Base-by-base conservation (phyloP, 1,140 invertebrate species). In the Cecropterus lyciades region DNA sequence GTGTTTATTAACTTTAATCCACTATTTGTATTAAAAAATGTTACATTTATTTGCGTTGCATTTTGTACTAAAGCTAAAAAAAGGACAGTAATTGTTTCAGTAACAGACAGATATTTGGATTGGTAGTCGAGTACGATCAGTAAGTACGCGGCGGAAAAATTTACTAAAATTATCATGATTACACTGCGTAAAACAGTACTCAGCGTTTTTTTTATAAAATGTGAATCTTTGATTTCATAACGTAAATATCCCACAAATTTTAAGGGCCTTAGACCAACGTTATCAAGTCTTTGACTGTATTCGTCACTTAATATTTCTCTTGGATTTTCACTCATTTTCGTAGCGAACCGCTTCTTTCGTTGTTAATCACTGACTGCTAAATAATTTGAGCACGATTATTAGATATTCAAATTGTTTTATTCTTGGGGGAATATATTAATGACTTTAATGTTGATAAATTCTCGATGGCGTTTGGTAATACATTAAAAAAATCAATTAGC, bases 231-330 rank as follows among this genome's bases (percentile, higher is more conserved):
- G 6, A 73, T 70, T n/a, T 70, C 59, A 64, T 77, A 82, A 62
- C 79, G 68, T 11, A 73, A 65, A 51, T 73, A 79, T n/a, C 74
- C 79, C 15, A 64, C 46, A 0, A 60, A 33, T 72, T 77, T 75
- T n/a, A 79, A 43, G 9, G 70, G 62, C 42, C 59, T 52, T n/a
- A 72, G 16, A 11, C 53, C 40, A 60, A 69, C 20, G 40, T 57
- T 43, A 33, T 70, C 53, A 0, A 75, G 55, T 68, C 59, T 72
- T 14, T 68, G 55, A 24, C 49, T 64, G 27, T 83, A 83, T 67
- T 84, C 79, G 13, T 66, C 43, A 33, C 40, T 56, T 53, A 85
- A 55, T 8, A 69, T 13, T 6, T 70, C 53, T 52, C 52, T 70
- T 24, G 11, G 48, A 56, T 14, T 67, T 73, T 74, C 56, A 59